Percentiles rank a stretch among this genome's conserved stretches.
Evolutionary conservation across 2,113 vertebrate species (phyloP).

Genomic region (Meriones unguiculatus): DNA sequence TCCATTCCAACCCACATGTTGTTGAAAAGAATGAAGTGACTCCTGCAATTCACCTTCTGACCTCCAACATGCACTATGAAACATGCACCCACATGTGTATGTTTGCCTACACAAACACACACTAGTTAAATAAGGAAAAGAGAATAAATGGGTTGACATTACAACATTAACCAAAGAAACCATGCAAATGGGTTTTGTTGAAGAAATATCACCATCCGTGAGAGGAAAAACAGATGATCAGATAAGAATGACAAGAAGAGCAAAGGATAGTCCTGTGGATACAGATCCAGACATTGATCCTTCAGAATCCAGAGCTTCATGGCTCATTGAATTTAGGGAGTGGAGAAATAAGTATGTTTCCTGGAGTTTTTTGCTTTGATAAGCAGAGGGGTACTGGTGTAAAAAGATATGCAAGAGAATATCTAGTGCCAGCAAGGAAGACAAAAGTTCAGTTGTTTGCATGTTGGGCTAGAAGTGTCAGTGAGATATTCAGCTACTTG

Average conservation of each 20-base stretch:
- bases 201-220: neutral
- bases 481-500: neutral
- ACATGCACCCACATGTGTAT: neutral
- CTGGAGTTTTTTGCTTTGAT: neutral
- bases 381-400: neutral
- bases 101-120: neutral
- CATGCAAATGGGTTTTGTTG: neutral
- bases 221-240: neutral
- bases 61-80: neutral
- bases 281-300: neutral
- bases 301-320: neutral
- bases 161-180: neutral
- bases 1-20: neutral
- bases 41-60: neutral
- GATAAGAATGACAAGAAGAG: neutral
- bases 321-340: neutral
- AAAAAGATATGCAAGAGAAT: neutral
- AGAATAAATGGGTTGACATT: neutral
- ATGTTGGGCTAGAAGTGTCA: neutral
- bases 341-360: neutral
- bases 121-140: neutral
- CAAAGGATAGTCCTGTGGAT: neutral
- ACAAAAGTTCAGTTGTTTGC: neutral
- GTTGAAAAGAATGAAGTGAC: neutral
- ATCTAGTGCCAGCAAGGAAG: neutral